phyloP scores from a whole-genome alignment of 2,797 vertebrate species.

The Argya squamiceps region DNA sequence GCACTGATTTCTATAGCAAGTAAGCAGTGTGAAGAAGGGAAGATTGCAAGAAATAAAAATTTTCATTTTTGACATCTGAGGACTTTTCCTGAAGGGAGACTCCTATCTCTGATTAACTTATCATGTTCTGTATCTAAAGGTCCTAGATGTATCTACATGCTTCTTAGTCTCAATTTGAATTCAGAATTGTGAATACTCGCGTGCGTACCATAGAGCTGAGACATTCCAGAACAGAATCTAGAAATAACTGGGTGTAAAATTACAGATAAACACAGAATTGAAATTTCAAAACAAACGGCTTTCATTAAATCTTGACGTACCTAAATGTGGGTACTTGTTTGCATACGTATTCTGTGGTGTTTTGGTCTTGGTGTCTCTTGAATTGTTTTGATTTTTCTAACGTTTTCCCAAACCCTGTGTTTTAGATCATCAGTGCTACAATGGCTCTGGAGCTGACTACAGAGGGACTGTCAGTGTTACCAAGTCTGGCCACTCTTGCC shows the following conservation, averaged over 20 bases:
- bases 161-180: neutral
- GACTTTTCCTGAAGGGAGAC: neutral
- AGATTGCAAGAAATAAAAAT: neutral
- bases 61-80: neutral
- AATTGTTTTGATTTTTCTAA: neutral
- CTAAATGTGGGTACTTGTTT: neutral
- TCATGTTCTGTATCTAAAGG: neutral
- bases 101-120: neutral
- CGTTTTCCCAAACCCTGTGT: constrained; percentile 63
- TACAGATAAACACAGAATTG: neutral
- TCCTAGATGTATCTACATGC: too few relatives aligned
- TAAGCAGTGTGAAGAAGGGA: neutral
- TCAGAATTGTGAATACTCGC: neutral
- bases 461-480: constrained; percentile 86
- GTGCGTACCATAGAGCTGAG: neutral
- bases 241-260: neutral
- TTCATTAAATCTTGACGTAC: neutral
- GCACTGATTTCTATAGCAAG: neutral
- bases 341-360: accelerated
- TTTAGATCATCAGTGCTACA: constrained; percentile 92
- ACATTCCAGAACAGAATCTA: neutral
- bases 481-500: constrained; percentile 89
- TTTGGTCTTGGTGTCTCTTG: neutral
- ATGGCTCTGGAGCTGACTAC: constrained; percentile 91
- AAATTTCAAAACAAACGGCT: neutral